Conservation (phyloP, 2,888 invertebrate genomes). For the Pomacea canaliculata region DNA sequence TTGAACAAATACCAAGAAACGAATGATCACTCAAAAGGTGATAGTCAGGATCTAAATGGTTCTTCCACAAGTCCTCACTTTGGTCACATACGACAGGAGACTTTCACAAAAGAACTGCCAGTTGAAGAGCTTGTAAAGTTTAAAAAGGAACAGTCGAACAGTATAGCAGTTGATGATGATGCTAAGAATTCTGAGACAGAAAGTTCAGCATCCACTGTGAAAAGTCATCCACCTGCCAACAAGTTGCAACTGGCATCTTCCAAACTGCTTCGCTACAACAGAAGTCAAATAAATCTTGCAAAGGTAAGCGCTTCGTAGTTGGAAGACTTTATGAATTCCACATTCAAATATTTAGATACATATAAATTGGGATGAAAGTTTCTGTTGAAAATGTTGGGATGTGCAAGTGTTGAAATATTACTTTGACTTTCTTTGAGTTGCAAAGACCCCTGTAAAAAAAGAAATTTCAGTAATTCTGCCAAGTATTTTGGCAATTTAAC, state of each 20-base stretch:
- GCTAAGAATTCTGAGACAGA: not conserved
- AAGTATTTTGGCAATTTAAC: no score
- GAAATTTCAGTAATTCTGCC: no score
- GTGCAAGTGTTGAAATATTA: no score
- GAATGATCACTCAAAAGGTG: no score
- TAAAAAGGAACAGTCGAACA: not conserved
- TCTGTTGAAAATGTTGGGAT: no score
- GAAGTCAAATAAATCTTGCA: conserved; percentile 23
- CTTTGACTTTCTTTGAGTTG: not conserved
- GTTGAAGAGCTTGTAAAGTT: conserved; percentile 13
- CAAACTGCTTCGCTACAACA: conserved; percentile 12
- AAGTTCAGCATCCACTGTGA: not conserved
- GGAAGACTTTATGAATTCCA: no score
- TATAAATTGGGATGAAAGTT: no score
- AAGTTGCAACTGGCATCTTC: conserved; percentile 18
- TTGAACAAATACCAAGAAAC: no score
- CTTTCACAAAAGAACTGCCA: conserved; percentile 25
- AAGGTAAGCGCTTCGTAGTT: not conserved
- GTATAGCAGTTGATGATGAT: not conserved
- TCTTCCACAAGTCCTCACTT: not conserved
- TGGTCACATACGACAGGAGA: conserved; percentile 14
- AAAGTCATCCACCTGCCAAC: conserved; percentile 17
- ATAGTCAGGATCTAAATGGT: not conserved
- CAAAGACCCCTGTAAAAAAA: no score
- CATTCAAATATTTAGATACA: no score